Conservation (phyloP, 2,888 invertebrate species). For the Nemapogon koenigi region DNA sequence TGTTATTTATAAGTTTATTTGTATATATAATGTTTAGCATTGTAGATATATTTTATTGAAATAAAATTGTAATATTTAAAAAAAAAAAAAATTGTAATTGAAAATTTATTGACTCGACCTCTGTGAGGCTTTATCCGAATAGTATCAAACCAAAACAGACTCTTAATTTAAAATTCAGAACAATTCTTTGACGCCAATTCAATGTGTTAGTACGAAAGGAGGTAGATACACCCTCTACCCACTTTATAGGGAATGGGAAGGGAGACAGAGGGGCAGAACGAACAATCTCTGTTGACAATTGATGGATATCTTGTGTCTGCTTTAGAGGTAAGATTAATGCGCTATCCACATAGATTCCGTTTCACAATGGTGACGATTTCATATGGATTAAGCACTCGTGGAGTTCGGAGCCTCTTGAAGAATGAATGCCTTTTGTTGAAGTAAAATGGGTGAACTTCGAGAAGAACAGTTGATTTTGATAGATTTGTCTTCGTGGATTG, state of each 20-base stretch:
- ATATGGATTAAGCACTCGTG: constrained; percentile 5
- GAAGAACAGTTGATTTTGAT: too few relatives aligned
- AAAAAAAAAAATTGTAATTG: too few relatives aligned
- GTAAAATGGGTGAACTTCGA: too few relatives aligned
- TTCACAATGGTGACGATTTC: constrained; percentile 9
- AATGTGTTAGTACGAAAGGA: constrained; percentile 33
- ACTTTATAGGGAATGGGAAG: not conserved
- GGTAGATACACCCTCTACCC: not conserved
- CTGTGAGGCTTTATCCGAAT: too few relatives aligned
- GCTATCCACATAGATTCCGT: constrained; percentile 1
- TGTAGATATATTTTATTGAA: too few relatives aligned
- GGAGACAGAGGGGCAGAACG: constrained; percentile 23
- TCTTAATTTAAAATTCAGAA: constrained; percentile 14
- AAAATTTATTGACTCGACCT: too few relatives aligned
- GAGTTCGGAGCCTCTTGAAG: not conserved
- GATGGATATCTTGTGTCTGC: constrained; percentile 63
- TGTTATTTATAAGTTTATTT: too few relatives aligned
- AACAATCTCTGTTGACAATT: constrained; percentile 58
- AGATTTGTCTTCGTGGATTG: too few relatives aligned
- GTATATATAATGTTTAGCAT: too few relatives aligned
- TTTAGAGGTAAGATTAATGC: constrained; percentile 59
- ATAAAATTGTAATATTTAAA: too few relatives aligned
- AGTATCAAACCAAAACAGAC: too few relatives aligned
- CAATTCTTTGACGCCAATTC: constrained; percentile 34
- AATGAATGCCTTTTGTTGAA: constrained; percentile 1